Evolutionary conservation across 2,797 vertebrate genomes (phyloP).

Genomic region (Semotilus atromaculatus): DNA sequence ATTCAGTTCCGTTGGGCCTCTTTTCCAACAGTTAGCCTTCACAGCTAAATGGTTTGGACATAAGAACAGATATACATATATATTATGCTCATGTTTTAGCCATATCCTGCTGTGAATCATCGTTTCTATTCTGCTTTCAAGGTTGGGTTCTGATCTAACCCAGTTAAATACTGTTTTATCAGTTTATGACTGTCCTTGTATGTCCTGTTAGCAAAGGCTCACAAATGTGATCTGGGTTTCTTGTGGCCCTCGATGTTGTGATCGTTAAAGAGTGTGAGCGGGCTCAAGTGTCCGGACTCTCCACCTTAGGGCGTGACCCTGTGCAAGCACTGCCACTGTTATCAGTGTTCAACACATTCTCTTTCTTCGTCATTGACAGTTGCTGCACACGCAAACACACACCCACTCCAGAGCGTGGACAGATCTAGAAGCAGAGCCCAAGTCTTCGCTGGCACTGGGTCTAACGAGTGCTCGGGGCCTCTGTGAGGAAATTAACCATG

Average conservation of each 20-base stretch:
- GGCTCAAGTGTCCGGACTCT: background rate
- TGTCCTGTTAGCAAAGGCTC: constrained; percentile 21
- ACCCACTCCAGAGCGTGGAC: constrained; percentile 15
- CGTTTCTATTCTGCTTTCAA: constrained; percentile 9
- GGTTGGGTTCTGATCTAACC: constrained; percentile 23
- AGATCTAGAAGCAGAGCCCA: constrained; percentile 9
- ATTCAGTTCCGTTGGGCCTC: background rate
- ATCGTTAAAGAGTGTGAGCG: background rate
- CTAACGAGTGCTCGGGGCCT: constrained; percentile 43
- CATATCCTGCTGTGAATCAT: background rate
- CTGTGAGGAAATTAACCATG: constrained; percentile 40
- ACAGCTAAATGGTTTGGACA: background rate
- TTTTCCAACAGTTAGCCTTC: background rate
- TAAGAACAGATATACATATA: constrained; percentile 1
- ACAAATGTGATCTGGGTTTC: background rate
- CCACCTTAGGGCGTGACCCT: constrained; percentile 45
- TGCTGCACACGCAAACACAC: constrained; percentile 19
- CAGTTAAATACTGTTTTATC: constrained; percentile 9
- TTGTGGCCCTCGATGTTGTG: background rate
- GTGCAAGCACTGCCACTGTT: constrained; percentile 32
- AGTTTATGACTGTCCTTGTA: constrained; percentile 14
- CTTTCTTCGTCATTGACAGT: constrained; percentile 37
- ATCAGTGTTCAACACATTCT: constrained; percentile 59
- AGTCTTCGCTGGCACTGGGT: constrained; percentile 37
- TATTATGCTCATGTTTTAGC: background rate